Percentiles rank a stretch among this genome's conserved stretches.
phyloP scores from a whole-genome alignment of 2,797 vertebrate species.

The Oryzias dopingdopingensis region DNA sequence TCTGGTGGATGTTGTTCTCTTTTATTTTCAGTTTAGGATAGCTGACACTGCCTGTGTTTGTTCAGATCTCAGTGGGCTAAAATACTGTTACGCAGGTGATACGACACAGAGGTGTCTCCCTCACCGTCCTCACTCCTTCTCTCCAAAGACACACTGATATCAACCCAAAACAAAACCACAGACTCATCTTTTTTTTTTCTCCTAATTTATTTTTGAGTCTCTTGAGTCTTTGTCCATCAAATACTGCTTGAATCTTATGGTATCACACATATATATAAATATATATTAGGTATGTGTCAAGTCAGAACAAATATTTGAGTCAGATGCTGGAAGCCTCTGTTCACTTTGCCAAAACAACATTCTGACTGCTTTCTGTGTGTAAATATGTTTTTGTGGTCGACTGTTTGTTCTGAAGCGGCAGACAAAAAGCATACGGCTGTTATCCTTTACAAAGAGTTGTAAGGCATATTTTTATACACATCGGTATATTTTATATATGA shows the following conservation, averaged over 20 bases:
- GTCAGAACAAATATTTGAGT: constrained; percentile 55
- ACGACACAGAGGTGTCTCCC: constrained; percentile 68
- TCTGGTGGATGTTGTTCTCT: constrained; percentile 47
- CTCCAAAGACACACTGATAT: constrained; percentile 80
- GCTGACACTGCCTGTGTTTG: constrained; percentile 76
- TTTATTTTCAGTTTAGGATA: constrained; percentile 59
- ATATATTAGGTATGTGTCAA: constrained; percentile 50
- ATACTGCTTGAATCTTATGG: constrained; percentile 68
- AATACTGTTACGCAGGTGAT: constrained; percentile 76
- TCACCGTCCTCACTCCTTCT: constrained; percentile 74
- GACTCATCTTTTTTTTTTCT: constrained; percentile 55
- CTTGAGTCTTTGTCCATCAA: constrained; percentile 65
- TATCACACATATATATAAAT: constrained; percentile 59
- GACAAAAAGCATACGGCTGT: constrained; percentile 78
- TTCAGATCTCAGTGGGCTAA: constrained; percentile 76
- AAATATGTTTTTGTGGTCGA: constrained; percentile 76
- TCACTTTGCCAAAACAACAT: constrained; percentile 59
- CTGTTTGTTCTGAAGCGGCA: constrained; percentile 75
- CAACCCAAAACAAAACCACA: constrained; percentile 56
- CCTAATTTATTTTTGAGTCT: constrained; percentile 77
- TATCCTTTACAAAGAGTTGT: constrained; percentile 80
- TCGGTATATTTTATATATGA: constrained; percentile 86
- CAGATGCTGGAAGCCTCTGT: constrained; percentile 63
- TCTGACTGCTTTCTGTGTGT: constrained; percentile 73
- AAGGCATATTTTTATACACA: constrained; percentile 85